Base-by-base conservation (phyloP, 2,797 vertebrate genomes). In the Sphenopsis melanotis region DNA sequence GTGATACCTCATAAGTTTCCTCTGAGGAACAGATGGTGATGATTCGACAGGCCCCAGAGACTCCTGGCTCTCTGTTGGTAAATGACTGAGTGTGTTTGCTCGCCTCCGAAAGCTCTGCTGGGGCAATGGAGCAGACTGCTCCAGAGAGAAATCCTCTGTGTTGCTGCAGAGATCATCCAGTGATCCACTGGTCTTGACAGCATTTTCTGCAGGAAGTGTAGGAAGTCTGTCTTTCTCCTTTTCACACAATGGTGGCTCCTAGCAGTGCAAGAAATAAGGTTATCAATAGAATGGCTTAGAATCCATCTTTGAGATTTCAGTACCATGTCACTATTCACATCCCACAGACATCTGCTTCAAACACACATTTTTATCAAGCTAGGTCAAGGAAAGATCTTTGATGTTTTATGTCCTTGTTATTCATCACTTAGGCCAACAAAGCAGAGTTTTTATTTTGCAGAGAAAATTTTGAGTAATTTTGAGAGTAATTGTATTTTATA, bases 1-100 rank as follows among this genome's bases (percentile, higher is more conserved):
- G 98, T 99, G 99, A 97, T 99, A 99, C 95, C 99, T 99, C 97
- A 98, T 98, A 63, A 99, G 98, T 94, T 99, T 99, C 93, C 98
- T 98, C 72, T 99, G 99, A 23, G 96, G 95, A 93, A 98, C 91
- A 19, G 98, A 96, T 0, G 98, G 97, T 0, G 97, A 97, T 20
- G 97, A 98, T 97, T 98, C 98, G 2, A 95, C 84, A 3, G 97
- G 79, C 64, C 95, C 96, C 21, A 86, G 93, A 71, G 98, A 94
- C 9, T 98, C 98, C 92, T 97, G 98, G 76, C 96, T 96, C 19
- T 98, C 97, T 3, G 96, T 95, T 0, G 99, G 98, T 44, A 99
- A 89, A 63, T 99, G 98, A 89, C 98, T 99, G 95, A 99, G 98
- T 15, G 99, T 99, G 97, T 98, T 99, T 55, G 99, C 98, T 16